Conservation (phyloP, 2,888 invertebrate genomes). For the Drosophila robusta region DNA sequence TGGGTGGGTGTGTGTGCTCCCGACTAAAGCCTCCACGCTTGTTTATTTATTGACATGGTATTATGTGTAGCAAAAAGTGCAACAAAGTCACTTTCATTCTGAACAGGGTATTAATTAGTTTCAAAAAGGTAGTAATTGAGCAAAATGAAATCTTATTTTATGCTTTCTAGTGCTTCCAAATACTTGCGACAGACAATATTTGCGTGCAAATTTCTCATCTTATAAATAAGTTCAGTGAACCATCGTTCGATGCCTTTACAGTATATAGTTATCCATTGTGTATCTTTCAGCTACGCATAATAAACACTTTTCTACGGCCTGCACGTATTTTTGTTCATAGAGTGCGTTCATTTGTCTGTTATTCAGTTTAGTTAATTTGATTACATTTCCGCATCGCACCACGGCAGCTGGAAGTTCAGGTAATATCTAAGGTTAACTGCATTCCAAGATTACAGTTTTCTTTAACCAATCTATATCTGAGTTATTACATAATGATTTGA, state of each 20-base stretch:
- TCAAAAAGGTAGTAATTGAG: background rate
- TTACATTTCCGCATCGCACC: slow-evolving; percentile 69
- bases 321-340: slow-evolving; percentile 51
- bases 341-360: slow-evolving; percentile 66
- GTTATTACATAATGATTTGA: background rate
- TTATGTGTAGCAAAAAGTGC: slow-evolving; percentile 11
- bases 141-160: background rate
- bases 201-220: slow-evolving; percentile 46
- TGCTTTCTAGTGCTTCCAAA: slow-evolving; percentile 12
- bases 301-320: slow-evolving; percentile 13
- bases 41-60: slow-evolving; percentile 22
- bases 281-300: slow-evolving; percentile 45
- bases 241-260: slow-evolving; percentile 12
- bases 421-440: background rate
- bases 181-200: slow-evolving; percentile 17
- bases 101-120: background rate
- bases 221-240: slow-evolving; percentile 16
- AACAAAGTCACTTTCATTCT: slow-evolving; percentile 2
- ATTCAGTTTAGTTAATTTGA: slow-evolving; percentile 49
- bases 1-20: no score
- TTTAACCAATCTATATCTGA: background rate
- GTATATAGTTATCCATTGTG: slow-evolving; percentile 13
- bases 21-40: no score
- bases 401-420: slow-evolving; percentile 21
- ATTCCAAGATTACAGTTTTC: background rate